These are phyloP conservation scores for Parambassis ranga DNA, from an alignment of 2,797 vertebrate genomes.

Conservation along the genomic window DNA sequence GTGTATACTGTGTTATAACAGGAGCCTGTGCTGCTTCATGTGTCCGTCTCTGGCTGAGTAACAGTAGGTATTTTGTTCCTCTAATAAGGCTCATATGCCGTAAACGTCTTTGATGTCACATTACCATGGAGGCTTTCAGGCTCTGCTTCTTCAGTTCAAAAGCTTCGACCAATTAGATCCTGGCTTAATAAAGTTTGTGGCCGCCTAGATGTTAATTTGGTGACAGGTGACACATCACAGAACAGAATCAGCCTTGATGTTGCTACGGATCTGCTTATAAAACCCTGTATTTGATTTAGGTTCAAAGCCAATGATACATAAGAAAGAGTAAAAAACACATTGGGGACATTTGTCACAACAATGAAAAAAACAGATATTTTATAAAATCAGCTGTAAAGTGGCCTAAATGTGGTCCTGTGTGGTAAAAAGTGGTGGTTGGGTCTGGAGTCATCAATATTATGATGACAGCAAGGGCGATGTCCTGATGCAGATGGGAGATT, in stretches of 20 bases:
- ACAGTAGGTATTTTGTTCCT: constrained; percentile 3
- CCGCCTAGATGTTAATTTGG: constrained; percentile 49
- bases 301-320: too few species aligned
- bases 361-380: too few species aligned
- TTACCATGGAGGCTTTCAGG: constrained; percentile 39
- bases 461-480: too few species aligned
- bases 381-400: too few species aligned
- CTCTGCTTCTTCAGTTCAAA: constrained; percentile 58
- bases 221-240: constrained; percentile 71
- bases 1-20: constrained; percentile 6
- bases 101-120: constrained; percentile 69
- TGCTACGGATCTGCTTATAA: constrained; percentile 18
- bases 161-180: constrained; percentile 37
- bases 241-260: constrained; percentile 36
- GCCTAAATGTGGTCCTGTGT: too few species aligned
- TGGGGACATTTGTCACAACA: too few species aligned
- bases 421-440: too few species aligned
- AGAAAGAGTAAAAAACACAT: too few species aligned
- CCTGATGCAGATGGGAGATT: too few species aligned
- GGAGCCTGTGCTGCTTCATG: constrained; percentile 1
- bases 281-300: constrained; percentile 17
- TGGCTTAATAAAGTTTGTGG: constrained; percentile 42
- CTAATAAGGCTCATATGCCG: constrained; percentile 70
- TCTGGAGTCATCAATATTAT: too few species aligned
- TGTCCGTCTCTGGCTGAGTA: not conserved